Percentiles rank a stretch among this genome's conserved stretches.
phyloP scores from a whole-genome alignment of 2,888 invertebrate species.

The Apamea anceps region DNA sequence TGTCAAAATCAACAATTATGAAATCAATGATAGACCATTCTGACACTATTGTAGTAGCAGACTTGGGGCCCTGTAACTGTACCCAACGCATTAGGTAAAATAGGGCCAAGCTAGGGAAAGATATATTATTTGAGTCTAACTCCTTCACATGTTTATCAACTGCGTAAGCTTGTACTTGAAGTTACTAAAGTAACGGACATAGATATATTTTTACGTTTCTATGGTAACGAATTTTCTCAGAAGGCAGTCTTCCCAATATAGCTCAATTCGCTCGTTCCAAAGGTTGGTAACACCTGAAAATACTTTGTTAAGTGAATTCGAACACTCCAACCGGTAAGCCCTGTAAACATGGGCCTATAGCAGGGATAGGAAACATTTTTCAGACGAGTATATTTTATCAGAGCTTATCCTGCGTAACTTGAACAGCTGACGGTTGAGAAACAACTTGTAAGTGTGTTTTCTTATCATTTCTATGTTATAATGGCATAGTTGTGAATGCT shows the following conservation, averaged over 20 bases:
- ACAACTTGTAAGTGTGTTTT: slow-evolving; percentile 26
- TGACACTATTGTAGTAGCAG: too few relatives aligned
- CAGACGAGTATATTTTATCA: slow-evolving; percentile 24
- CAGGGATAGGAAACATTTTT: slow-evolving; percentile 29
- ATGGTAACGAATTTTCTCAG: slow-evolving; percentile 1
- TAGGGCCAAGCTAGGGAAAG: background rate
- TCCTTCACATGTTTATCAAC: background rate
- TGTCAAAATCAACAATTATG: too few relatives aligned
- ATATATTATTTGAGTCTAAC: background rate
- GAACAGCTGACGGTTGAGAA: slow-evolving; percentile 14
- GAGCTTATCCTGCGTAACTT: slow-evolving; percentile 20
- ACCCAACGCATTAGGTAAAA: background rate
- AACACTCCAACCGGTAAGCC: slow-evolving; percentile 20
- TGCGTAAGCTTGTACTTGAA: background rate
- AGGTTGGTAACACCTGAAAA: slow-evolving; percentile 32
- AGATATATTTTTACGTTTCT: too few relatives aligned
- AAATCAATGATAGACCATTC: too few relatives aligned
- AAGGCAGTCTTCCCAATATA: slow-evolving; percentile 2
- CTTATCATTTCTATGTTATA: background rate
- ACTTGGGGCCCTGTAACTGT: too few relatives aligned
- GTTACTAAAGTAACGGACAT: background rate
- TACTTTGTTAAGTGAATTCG: slow-evolving; percentile 32
- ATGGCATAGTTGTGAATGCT: background rate
- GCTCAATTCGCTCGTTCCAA: background rate
- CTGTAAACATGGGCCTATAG: slow-evolving; percentile 34